Percentiles rank a stretch among this genome's conserved stretches.
phyloP scores from a whole-genome alignment of 2,888 invertebrate genomes.

The Caenorhabditis doughertyi region DNA sequence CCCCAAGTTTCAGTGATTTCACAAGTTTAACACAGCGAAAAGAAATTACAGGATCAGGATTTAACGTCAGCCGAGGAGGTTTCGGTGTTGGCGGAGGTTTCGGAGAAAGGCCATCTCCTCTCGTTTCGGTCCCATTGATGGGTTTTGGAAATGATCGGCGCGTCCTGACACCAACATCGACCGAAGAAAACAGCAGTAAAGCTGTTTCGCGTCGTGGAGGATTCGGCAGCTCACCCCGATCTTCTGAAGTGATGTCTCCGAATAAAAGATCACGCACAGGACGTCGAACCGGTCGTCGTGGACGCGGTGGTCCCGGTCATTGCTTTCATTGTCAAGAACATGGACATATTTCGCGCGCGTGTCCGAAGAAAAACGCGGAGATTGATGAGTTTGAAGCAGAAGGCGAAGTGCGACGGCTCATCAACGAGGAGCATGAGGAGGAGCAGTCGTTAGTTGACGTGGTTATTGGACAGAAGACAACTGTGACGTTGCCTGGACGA shows the following conservation, averaged over 20 bases:
- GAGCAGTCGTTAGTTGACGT: too few species aligned
- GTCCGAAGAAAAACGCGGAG: constrained; percentile 39
- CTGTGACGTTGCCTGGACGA: not conserved
- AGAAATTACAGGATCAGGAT: not conserved
- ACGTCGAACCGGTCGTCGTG: constrained; percentile 30
- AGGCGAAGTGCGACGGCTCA: not conserved
- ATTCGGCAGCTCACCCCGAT: not conserved
- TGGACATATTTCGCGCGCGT: constrained; percentile 50
- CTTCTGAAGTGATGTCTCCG: not conserved
- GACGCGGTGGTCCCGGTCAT: constrained; percentile 25
- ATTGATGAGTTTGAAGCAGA: constrained; percentile 19
- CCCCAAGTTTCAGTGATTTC: not conserved
- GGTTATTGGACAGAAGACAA: not conserved
- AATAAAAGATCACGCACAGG: constrained; percentile 23
- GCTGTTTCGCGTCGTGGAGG: not conserved
- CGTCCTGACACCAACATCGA: not conserved
- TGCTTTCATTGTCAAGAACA: constrained; percentile 53
- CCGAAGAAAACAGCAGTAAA: not conserved
- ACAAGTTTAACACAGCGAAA: not conserved
- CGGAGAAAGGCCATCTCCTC: not conserved
- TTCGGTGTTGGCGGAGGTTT: not conserved
- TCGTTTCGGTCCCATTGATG: not conserved
- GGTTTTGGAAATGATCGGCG: not conserved
- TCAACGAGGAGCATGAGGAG: not conserved
- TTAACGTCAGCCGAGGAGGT: not conserved